phyloP scores from a whole-genome alignment of 2,797 vertebrate genomes.

The Sebastes matsubarae region DNA sequence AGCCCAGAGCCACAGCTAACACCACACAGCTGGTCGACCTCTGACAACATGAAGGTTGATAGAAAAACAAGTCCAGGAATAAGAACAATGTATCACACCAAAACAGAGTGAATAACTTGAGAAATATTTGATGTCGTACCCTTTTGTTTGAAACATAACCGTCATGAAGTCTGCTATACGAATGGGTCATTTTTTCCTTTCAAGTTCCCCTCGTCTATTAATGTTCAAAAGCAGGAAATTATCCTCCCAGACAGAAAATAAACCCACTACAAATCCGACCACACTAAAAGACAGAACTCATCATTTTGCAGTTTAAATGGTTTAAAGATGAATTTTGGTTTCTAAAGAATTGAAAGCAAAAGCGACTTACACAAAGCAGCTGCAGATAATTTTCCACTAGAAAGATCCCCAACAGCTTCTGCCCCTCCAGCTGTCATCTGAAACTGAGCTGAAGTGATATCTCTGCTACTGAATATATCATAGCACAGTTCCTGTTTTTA shows the following conservation, averaged over 20 bases:
- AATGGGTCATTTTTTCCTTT: slow-evolving; percentile 53
- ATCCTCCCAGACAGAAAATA: neutral
- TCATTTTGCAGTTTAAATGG: neutral
- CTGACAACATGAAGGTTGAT: slow-evolving; percentile 19
- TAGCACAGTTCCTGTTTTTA: slow-evolving; percentile 70
- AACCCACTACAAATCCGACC: neutral
- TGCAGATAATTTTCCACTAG: neutral
- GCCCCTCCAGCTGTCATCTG: neutral
- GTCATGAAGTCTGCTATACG: slow-evolving; percentile 69
- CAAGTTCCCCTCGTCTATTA: slow-evolving; percentile 1
- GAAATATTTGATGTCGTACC: slow-evolving; percentile 58
- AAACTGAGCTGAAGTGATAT: slow-evolving; percentile 8
- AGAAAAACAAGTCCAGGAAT: neutral
- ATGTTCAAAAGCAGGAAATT: slow-evolving; percentile 8
- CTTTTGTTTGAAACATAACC: slow-evolving; percentile 55
- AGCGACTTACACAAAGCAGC: slow-evolving; percentile 55
- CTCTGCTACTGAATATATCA: neutral
- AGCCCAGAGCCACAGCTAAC: slow-evolving; percentile 51
- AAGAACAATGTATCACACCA: neutral
- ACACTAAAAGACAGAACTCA: neutral
- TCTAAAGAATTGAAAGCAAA: slow-evolving; percentile 3
- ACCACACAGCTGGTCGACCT: slow-evolving; percentile 46
- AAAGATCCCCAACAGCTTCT: neutral
- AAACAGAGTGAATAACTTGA: neutral
- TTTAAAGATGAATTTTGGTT: neutral